Conservation (phyloP, 2,888 invertebrate species). For the Lycocerus yunnanus region DNA sequence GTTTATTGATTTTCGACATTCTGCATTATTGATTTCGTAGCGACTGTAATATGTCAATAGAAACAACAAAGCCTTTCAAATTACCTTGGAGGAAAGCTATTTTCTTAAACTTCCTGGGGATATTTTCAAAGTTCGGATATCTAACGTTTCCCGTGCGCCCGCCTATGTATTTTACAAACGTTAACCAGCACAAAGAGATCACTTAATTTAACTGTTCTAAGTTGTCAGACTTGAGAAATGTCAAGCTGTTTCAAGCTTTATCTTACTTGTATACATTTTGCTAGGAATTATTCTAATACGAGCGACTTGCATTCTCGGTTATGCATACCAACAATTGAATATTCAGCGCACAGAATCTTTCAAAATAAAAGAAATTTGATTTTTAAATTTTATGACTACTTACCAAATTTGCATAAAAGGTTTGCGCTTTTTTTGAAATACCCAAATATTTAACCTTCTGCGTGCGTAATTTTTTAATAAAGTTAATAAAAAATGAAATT, state of each 20-base stretch:
- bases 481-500: neutral
- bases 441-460: neutral
- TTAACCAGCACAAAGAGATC: constrained; percentile 17
- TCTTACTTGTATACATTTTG: constrained; percentile 17
- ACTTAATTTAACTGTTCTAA: constrained; percentile 24
- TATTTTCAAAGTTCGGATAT: constrained; percentile 14
- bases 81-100: constrained; percentile 9
- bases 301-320: neutral
- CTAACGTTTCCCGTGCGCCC: constrained; percentile 12
- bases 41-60: constrained; percentile 1
- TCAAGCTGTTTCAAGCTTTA: constrained; percentile 25
- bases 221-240: constrained; percentile 23
- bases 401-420: neutral
- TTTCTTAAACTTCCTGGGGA: constrained; percentile 7
- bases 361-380: neutral
- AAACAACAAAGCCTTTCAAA: neutral
- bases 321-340: neutral
- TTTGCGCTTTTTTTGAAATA: neutral
- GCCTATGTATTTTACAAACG: constrained; percentile 8
- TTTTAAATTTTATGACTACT: neutral
- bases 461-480: neutral
- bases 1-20: neutral
- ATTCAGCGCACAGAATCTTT: neutral
- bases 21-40: neutral
- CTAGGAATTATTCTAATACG: constrained; percentile 20